These are phyloP conservation scores for Nothoprocta pentlandii DNA, from an alignment of 2,113 vertebrate genomes.

Conservation along the genomic window DNA sequence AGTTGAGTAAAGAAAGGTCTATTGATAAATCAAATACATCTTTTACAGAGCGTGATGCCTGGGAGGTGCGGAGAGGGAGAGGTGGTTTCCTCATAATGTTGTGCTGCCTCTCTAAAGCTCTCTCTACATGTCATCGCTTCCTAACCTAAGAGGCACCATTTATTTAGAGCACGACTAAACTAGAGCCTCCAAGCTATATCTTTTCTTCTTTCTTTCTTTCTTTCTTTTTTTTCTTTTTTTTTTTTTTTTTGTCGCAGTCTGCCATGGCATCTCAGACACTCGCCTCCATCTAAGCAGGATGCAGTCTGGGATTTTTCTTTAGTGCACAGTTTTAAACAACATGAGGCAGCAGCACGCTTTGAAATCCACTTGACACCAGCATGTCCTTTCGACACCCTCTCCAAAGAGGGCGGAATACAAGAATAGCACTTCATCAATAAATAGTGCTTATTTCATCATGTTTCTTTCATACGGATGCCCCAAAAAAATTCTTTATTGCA, in stretches of 20 bases:
- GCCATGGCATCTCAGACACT: neutral
- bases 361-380: neutral
- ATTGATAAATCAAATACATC: slow-evolving; percentile 58
- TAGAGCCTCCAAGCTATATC: neutral
- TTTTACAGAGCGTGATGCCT: slow-evolving; percentile 41
- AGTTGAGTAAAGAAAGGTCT: slow-evolving; percentile 60
- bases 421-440: neutral
- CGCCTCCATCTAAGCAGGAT: neutral
- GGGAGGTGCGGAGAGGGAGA: neutral
- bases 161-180: neutral
- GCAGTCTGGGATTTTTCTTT: neutral
- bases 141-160: neutral
- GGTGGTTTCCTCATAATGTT: neutral
- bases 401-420: neutral
- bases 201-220: neutral
- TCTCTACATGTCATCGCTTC: slow-evolving; percentile 32
- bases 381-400: neutral
- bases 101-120: slow-evolving; percentile 25
- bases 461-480: neutral
- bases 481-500: neutral
- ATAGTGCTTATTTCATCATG: neutral
- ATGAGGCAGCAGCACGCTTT: neutral
- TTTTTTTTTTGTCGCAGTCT: neutral
- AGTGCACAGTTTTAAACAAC: neutral
- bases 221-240: neutral